A percentile compares a stretch with the other conserved stretches of the same genome.
phyloP scores from a whole-genome alignment of 2,797 vertebrate species.

The Liparis tanakae region DNA sequence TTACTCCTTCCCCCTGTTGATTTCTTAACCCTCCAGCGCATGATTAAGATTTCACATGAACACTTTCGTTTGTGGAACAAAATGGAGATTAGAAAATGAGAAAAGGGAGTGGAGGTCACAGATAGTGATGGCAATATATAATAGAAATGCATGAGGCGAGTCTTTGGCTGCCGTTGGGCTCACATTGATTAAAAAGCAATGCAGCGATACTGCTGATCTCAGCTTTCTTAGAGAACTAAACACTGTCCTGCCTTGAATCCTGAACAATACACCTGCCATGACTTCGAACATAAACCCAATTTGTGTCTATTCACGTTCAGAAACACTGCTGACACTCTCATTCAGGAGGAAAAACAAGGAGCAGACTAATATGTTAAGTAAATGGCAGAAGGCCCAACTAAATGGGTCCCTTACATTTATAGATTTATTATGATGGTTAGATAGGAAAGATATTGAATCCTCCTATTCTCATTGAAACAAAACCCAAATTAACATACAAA shows the following conservation, averaged over 20 bases:
- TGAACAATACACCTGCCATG: not conserved
- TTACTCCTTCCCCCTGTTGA: constrained; percentile 44
- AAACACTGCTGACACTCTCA: not conserved
- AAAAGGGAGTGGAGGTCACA: constrained; percentile 27
- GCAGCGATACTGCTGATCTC: not conserved
- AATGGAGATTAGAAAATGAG: constrained; percentile 48
- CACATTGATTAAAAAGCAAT: constrained; percentile 24
- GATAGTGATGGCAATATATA: constrained; percentile 15
- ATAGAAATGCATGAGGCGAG: constrained; percentile 15
- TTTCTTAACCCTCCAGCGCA: constrained; percentile 45
- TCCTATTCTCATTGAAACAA: not conserved
- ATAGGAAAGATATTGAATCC: not conserved
- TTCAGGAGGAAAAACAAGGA: not conserved
- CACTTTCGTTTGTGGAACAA: constrained; percentile 52
- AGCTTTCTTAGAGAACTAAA: not conserved
- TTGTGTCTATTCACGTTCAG: not conserved
- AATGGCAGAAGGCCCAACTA: not conserved
- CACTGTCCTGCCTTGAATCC: not conserved
- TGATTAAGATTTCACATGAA: constrained; percentile 54
- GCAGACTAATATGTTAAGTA: not conserved
- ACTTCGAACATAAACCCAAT: not conserved
- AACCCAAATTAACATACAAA: not conserved
- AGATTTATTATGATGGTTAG: not conserved
- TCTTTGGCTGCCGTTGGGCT: not conserved
- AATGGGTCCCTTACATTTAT: not conserved